Conservation (phyloP, 2,888 invertebrate genomes). For the Agrenia bidenticulata region DNA sequence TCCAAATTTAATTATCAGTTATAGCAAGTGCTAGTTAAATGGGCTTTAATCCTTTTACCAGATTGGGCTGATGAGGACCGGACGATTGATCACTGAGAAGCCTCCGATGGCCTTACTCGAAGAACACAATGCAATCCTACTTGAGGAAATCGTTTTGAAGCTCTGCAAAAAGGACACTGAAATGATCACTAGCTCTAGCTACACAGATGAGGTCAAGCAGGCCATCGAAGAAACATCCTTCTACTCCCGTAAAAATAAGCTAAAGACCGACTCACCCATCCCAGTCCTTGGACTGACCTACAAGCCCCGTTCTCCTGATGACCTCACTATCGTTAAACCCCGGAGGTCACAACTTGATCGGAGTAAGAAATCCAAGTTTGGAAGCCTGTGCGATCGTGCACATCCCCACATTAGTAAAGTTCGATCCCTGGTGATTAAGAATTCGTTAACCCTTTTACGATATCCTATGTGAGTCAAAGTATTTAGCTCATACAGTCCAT, state of each 20-base stretch:
- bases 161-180: slow-evolving; percentile 59
- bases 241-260: slow-evolving; percentile 24
- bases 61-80: not conserved
- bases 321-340: slow-evolving; percentile 9
- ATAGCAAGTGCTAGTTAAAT: too few species aligned
- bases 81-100: slow-evolving; percentile 64
- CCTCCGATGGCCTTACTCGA: slow-evolving; percentile 75
- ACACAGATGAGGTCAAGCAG: slow-evolving; percentile 14
- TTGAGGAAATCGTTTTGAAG: slow-evolving; percentile 90
- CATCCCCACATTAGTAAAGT: not conserved
- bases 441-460: slow-evolving; percentile 3
- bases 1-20: too few species aligned
- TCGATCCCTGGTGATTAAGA: slow-evolving; percentile 1
- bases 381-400: slow-evolving; percentile 20
- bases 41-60: too few species aligned
- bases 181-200: too few species aligned
- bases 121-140: slow-evolving; percentile 74
- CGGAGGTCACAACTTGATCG: not conserved
- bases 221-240: slow-evolving; percentile 29
- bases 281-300: slow-evolving; percentile 28
- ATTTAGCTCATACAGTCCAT: not conserved
- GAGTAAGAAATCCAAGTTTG: slow-evolving; percentile 23
- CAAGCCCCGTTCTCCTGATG: slow-evolving; percentile 24
- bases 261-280: slow-evolving; percentile 4
- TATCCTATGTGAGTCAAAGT: slow-evolving; percentile 6